Percentiles rank a stretch among this genome's conserved stretches.
phyloP scores from a whole-genome alignment of 1,140 invertebrate species.

The Drosophila lacteicornis region DNA sequence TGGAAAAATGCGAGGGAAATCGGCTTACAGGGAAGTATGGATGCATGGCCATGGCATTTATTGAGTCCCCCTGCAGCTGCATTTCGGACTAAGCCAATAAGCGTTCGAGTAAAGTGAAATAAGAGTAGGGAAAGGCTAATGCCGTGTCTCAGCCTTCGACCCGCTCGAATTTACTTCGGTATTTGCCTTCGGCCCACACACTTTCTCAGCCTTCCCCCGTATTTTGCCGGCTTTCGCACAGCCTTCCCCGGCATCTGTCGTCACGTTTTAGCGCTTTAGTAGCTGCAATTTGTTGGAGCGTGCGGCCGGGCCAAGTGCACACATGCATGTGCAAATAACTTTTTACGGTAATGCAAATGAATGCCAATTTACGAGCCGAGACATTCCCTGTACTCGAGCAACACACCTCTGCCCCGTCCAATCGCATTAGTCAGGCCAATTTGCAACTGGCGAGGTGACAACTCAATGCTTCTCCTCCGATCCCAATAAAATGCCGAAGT shows the following conservation, averaged over 20 bases:
- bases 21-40: conserved; percentile 52
- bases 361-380: conserved; percentile 75
- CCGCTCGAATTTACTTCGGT: conserved; percentile 51
- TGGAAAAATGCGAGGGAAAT: conserved; percentile 38
- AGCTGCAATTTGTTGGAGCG: conserved; percentile 76
- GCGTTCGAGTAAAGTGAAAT: conserved; percentile 69
- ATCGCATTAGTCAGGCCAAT: conserved; percentile 67
- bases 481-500: conserved; percentile 20
- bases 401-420: conserved; percentile 21
- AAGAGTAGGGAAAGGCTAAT: conserved; percentile 41
- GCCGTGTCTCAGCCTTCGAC: conserved; percentile 44
- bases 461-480: conserved; percentile 56
- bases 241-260: conserved; percentile 44
- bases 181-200: conserved; percentile 42
- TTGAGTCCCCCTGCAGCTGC: conserved; percentile 68
- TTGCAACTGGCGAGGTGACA: conserved; percentile 67
- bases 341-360: conserved; percentile 82
- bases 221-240: conserved; percentile 13
- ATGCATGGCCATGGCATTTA: conserved; percentile 65
- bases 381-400: conserved; percentile 12
- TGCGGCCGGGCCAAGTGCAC: conserved; percentile 69
- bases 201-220: not conserved
- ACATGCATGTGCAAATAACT: conserved; percentile 79
- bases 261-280: conserved; percentile 80
- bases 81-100: conserved; percentile 78